Evolutionary conservation across 2,797 vertebrate genomes (phyloP), one percentile per base, ranked within the genome.

Genomic region (Glyptemys insculpta): DNA sequence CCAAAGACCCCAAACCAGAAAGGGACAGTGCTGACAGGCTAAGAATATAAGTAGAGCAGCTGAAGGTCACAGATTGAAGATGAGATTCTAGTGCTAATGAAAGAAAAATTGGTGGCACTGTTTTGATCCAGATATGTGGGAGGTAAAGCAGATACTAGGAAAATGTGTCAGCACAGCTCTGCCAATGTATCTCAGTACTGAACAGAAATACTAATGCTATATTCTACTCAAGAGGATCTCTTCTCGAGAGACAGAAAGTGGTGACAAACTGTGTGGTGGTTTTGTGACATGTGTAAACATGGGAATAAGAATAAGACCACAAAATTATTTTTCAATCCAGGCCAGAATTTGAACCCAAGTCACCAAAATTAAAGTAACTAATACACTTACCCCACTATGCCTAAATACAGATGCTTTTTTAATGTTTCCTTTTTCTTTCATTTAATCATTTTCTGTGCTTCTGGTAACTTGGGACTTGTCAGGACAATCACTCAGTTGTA

Each of bases 21-120:
- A 86, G 90, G 56, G 2, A 81, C n/a, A 62, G 3, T 5, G 44
- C 83, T 76, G 72, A 2, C 9, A 89, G 10, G 56, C 41, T n/a
- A 65, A 91, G 19, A 68, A 37, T 37, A 37, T 37, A 37, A 21
- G n/a, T 37, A 87, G 3, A 34, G 83, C 86, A 56, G 25, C 15
- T 81, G 52, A 44, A 56, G 18, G 41, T 57, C 27, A 37, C 4
- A 65, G 6, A 37, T 0, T 0, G 81, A 78, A 76, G 2, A 57
- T 0, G 2, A 81, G 50, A 94, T 83, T n/a, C 27, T 57, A 16
- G 27, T 44, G 15, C 41, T 19, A 31, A 76, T 1, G 53, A 29
- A 91, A 54, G 78, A 29, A 41, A 56, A 16, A 8, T 5, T 23
- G n/a, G 21, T 41, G 31, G 10, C 8, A 79, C 7, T 41, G 29